Evolutionary conservation across 2,888 invertebrate species (phyloP).

Genomic region (Taphrorychus bicolor): DNA sequence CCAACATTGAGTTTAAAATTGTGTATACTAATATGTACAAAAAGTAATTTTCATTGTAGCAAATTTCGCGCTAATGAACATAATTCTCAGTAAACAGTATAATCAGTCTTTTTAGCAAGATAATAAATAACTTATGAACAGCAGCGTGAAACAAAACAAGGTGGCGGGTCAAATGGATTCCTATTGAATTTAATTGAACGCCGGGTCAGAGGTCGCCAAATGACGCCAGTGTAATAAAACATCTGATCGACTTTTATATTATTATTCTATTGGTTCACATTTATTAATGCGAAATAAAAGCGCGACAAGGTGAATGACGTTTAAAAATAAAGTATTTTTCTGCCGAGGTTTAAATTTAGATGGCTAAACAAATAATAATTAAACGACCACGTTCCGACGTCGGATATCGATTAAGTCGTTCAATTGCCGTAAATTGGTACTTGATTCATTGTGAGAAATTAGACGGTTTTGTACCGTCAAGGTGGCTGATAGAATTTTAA

Average conservation of each 20-base stretch:
- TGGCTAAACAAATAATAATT: constrained; percentile 3
- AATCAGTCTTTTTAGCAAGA: background rate
- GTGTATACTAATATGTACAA: too few relatives aligned
- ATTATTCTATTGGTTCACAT: background rate
- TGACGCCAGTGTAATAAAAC: background rate
- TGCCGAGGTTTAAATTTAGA: background rate
- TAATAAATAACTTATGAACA: background rate
- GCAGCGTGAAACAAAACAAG: background rate
- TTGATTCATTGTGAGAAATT: background rate
- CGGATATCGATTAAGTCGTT: background rate
- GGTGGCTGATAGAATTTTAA: background rate
- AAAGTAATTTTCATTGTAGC: too few relatives aligned
- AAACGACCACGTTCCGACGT: background rate
- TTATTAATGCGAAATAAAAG: background rate
- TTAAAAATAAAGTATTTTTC: constrained; percentile 3
- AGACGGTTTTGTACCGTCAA: background rate
- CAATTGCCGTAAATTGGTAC: background rate
- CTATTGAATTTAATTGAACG: background rate
- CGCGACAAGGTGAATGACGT: background rate
- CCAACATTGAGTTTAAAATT: too few relatives aligned
- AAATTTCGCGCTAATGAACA: too few relatives aligned
- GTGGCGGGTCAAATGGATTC: background rate
- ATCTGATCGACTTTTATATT: background rate
- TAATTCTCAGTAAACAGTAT: too few relatives aligned
- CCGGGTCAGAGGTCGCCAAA: background rate